A percentile compares a stretch with the other conserved stretches of the same genome.
These are phyloP conservation scores for Heliangelus exortis DNA, from an alignment of 2,797 vertebrate species.

Conservation along the genomic window DNA sequence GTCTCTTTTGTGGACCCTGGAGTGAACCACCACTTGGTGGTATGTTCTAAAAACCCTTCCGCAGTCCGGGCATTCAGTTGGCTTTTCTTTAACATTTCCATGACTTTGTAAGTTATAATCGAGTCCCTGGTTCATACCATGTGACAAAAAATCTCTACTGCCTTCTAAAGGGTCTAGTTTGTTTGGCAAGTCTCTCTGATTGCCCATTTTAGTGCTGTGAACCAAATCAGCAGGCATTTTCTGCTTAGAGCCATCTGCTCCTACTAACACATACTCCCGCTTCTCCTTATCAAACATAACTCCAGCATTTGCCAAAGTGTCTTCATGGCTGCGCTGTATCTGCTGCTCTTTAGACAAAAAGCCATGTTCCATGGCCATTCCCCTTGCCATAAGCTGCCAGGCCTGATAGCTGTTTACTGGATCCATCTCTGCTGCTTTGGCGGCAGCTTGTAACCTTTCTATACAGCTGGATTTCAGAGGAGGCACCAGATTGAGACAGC, in stretches of 20 bases:
- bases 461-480: constrained; percentile 99
- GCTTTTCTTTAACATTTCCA: constrained; percentile 89
- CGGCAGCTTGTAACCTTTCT: constrained; percentile 95
- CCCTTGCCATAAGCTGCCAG: constrained; percentile 99
- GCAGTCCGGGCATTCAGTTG: constrained; percentile 95
- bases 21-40: constrained; percentile 98
- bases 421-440: constrained; percentile 98
- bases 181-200: constrained; percentile 86
- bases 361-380: constrained; percentile 95
- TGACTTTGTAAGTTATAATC: constrained; percentile 89
- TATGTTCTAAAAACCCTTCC: constrained; percentile 97
- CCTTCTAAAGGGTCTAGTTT: constrained; percentile 93
- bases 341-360: constrained; percentile 96
- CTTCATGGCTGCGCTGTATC: constrained; percentile 89
- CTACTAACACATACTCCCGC: constrained; percentile 92
- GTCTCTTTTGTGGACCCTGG: constrained; percentile 94
- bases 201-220: constrained; percentile 89
- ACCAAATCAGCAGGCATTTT: constrained; percentile 92
- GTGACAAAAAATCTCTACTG: constrained; percentile 91
- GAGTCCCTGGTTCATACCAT: constrained; percentile 87
- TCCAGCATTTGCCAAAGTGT: constrained; percentile 86
- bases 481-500: constrained; percentile 95
- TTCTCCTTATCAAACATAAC: constrained; percentile 95
- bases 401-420: constrained; percentile 98
- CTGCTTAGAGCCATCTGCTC: constrained; percentile 91